phyloP scores from a whole-genome alignment of 2,113 vertebrate species.

The Pagrus major region DNA sequence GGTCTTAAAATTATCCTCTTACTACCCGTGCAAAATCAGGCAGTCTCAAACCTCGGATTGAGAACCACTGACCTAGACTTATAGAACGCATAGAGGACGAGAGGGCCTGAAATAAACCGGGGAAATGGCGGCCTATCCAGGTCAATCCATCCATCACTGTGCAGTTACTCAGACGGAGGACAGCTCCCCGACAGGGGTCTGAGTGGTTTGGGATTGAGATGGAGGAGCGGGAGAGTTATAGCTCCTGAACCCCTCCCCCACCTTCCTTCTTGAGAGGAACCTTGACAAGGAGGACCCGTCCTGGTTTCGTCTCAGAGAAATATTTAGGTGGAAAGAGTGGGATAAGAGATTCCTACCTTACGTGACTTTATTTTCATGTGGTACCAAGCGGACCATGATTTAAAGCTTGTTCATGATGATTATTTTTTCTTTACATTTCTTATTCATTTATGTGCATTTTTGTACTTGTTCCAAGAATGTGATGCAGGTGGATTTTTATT shows the following conservation, averaged over 20 bases:
- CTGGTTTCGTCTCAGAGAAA: conserved; percentile 27
- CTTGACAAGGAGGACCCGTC: conserved; percentile 71
- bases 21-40: conserved; percentile 5
- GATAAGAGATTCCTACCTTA: conserved; percentile 38
- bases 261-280: conserved; percentile 68
- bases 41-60: conserved; percentile 16
- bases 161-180: conserved; percentile 83
- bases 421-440: conserved; percentile 21
- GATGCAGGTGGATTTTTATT: conserved; percentile 44
- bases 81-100: conserved; percentile 51
- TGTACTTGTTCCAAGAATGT: conserved; percentile 28
- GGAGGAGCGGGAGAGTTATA: conserved; percentile 81
- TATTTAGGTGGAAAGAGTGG: conserved; percentile 30
- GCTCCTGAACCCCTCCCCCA: conserved; percentile 56
- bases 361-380: conserved; percentile 27
- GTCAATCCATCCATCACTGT: conserved; percentile 84
- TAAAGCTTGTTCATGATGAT: background rate
- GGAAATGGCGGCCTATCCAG: conserved; percentile 80
- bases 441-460: conserved; percentile 22
- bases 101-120: conserved; percentile 68
- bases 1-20: conserved; percentile 16
- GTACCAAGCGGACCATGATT: background rate
- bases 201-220: conserved; percentile 84
- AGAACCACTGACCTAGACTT: conserved; percentile 64
- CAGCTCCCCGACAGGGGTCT: conserved; percentile 81